A percentile compares a stretch with the other conserved stretches of the same genome.
phyloP scores from a whole-genome alignment of 1,140 invertebrate genomes.

The Dryas iulia region DNA sequence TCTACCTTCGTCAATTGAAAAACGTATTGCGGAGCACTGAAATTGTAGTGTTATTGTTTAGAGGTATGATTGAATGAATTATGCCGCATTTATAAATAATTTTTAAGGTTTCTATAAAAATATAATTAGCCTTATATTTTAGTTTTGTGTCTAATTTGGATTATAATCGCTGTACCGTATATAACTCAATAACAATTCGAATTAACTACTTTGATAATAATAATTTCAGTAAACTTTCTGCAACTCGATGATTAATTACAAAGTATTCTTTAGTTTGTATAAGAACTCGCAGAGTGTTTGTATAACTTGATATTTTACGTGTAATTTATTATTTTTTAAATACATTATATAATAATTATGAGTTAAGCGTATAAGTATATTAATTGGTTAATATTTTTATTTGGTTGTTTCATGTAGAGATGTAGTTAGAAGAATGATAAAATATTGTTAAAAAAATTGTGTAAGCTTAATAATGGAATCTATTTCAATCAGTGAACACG shows the following conservation, averaged over 20 bases:
- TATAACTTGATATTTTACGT: not conserved
- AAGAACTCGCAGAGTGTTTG: not conserved
- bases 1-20: slow-evolving; percentile 23
- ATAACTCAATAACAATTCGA: not conserved
- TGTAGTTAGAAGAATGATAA: slow-evolving; percentile 23
- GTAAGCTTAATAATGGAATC: slow-evolving; percentile 24
- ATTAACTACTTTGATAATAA: not conserved
- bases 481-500: slow-evolving; percentile 9
- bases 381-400: slow-evolving; percentile 8
- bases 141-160: not conserved
- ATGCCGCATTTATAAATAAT: not conserved
- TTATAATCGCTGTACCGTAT: not conserved
- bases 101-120: not conserved
- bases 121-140: not conserved
- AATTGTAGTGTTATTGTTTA: slow-evolving; percentile 24
- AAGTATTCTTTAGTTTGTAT: not conserved
- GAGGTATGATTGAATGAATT: not conserved
- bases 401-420: slow-evolving; percentile 30
- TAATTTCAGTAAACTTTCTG: not conserved
- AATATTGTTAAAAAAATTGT: slow-evolving; percentile 25
- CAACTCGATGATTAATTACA: not conserved
- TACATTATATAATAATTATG: not conserved
- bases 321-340: not conserved
- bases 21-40: slow-evolving; percentile 11
- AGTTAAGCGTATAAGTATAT: not conserved